Conservation (phyloP, 2,888 invertebrate species). For the Schizotus pectinicornis region DNA sequence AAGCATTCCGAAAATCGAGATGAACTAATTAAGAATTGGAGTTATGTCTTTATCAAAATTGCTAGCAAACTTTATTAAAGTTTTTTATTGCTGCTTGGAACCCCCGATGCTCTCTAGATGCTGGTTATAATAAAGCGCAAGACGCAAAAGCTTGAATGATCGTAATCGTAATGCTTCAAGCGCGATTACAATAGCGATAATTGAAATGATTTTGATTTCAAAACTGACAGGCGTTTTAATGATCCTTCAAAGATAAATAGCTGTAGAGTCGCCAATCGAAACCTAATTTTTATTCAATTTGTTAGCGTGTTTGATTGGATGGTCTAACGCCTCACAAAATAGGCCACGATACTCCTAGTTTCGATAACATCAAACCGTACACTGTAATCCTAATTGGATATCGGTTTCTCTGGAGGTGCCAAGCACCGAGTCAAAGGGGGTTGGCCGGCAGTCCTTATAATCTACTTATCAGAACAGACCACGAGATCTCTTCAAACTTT, state of each 20-base stretch:
- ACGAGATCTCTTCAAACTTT: conserved; percentile 32
- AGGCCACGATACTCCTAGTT: conserved; percentile 31
- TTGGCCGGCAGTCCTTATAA: conserved; percentile 33
- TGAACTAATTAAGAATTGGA: no score
- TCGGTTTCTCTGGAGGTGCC: conserved; percentile 44
- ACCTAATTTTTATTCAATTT: conserved; percentile 20
- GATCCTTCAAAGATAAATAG: neutral
- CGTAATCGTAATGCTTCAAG: no score
- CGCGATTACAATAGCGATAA: no score
- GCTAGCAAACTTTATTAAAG: no score
- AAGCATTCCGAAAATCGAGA: no score
- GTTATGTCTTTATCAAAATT: no score
- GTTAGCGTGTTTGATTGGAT: conserved; percentile 12
- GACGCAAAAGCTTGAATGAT: no score
- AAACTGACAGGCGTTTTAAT: neutral
- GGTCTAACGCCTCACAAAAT: conserved; percentile 23
- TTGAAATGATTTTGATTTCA: no score
- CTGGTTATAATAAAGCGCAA: no score
- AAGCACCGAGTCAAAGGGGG: conserved; percentile 38
- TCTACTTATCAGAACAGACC: conserved; percentile 38
- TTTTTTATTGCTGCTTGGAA: no score
- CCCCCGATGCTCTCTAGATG: no score
- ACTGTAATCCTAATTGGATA: conserved; percentile 47
- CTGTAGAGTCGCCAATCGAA: neutral
- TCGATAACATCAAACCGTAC: conserved; percentile 43